These are phyloP conservation scores for Cotesia congregata DNA, from an alignment of 2,888 invertebrate genomes.

Conservation along the genomic window DNA sequence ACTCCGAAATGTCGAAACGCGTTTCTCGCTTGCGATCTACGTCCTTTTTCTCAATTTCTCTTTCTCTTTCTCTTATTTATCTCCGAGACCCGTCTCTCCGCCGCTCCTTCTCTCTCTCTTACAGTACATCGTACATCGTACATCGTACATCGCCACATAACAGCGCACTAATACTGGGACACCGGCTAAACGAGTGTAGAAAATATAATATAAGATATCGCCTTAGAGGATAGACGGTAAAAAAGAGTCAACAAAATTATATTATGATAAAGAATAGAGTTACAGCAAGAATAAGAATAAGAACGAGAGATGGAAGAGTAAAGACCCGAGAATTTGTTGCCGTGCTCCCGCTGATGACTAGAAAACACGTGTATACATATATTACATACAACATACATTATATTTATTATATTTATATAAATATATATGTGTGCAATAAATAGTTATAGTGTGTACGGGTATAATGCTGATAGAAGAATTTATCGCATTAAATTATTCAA, in stretches of 20 bases:
- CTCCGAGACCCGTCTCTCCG: not conserved
- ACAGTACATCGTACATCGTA: not conserved
- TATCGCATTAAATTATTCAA: too few species aligned
- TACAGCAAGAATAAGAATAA: not conserved
- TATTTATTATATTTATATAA: not conserved
- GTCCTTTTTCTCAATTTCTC: conserved; percentile 17
- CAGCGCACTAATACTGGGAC: not conserved
- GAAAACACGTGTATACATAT: not conserved
- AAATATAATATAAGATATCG: not conserved
- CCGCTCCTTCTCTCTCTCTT: not conserved
- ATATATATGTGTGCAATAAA: not conserved
- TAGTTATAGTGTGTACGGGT: not conserved
- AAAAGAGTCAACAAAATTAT: not conserved
- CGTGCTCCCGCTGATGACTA: not conserved
- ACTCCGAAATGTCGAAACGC: conserved; percentile 66
- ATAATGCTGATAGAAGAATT: too few species aligned
- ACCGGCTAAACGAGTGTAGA: not conserved
- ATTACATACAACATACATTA: not conserved
- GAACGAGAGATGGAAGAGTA: not conserved
- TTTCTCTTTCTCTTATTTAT: too few species aligned
- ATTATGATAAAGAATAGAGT: not conserved
- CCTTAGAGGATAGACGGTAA: not conserved
- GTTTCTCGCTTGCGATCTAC: conserved; percentile 56
- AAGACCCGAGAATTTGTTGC: not conserved
- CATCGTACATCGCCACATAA: not conserved